Evolutionary conservation across 2,797 vertebrate species (phyloP), one percentile per base, ranked within the genome.

Genomic region (Crocodylus rhombifer): DNA sequence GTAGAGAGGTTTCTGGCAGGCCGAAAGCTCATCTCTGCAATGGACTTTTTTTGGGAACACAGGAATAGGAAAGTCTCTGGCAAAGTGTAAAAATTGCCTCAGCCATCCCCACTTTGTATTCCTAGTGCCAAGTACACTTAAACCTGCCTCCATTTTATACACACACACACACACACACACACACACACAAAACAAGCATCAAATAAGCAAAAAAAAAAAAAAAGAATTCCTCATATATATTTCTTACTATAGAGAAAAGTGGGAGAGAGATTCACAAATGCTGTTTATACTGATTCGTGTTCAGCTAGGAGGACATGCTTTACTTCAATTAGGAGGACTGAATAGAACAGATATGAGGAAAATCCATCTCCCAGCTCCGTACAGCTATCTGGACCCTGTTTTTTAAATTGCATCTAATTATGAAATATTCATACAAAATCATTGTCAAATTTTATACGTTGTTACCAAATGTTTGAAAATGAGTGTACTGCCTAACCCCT

Each of bases 191-290:
- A 91, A 28, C 36, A 57, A 81, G 20, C 79, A 20, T 33, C 64
- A 88, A 92, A 77, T 77, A 25, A 82, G 3, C 77, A 76, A 80
- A 81, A 83, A 79, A 87, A 83, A 77, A 62, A 28, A 84, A 78
- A 75, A 36, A 11, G 57, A 2, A 33, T 1, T 84, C 82, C 17
- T 58, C 86, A 30, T 7, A 76, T 88, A 74, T 7, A 83, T 10
- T 51, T 10, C 33, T 51, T 51, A 51, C 42, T 10, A 51, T 17
- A 67, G 30, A 30, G 64, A 7, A 67, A 67, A 67, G 13, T 8
- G 30, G 21, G 21, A 75, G 63, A 89, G 58, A 89, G 82, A 51
- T 51, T 20, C 5, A 18, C 4, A 11, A 36, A 14, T 71, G 67
- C 30, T 36, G 14, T 18, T 42, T 6, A 36, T 23, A 5, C 21